Conservation (phyloP, 2,888 invertebrate genomes). For the Patella depressa region DNA sequence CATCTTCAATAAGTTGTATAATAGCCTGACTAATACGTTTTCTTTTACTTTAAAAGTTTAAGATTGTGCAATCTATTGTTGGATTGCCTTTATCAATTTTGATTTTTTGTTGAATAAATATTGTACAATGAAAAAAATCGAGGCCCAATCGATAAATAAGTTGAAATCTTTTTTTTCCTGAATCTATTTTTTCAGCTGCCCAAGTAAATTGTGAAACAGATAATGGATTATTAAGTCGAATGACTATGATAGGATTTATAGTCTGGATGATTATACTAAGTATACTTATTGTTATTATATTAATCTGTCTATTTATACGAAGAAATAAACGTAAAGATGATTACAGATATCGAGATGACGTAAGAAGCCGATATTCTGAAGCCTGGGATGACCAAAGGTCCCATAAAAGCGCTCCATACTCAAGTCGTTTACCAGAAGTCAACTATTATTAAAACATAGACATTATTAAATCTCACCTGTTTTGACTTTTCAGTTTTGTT, state of each 20-base stretch:
- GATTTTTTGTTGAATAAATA: no score
- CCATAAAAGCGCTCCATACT: slow-evolving; percentile 5
- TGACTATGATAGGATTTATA: slow-evolving; percentile 18
- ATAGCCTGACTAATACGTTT: no score
- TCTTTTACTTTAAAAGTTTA: no score
- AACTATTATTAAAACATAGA: neutral
- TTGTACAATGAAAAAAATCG: no score
- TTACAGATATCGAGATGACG: slow-evolving; percentile 7
- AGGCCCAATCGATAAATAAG: no score
- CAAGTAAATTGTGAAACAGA: slow-evolving; percentile 12
- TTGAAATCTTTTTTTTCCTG: no score
- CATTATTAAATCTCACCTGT: no score
- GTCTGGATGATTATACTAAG: slow-evolving; percentile 21
- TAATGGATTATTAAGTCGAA: slow-evolving; percentile 13
- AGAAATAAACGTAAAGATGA: neutral
- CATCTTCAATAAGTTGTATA: no score
- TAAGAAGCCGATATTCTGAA: neutral
- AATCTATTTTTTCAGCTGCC: neutral
- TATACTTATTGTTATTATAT: slow-evolving; percentile 6
- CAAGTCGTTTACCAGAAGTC: neutral
- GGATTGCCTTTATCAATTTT: no score
- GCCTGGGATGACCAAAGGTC: slow-evolving; percentile 3
- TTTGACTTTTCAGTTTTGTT: no score
- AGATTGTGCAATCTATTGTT: no score
- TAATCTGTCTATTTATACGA: slow-evolving; percentile 13